Evolutionary conservation across 2,113 vertebrate species (phyloP), one percentile per base, ranked within the genome.

Genomic region (Potamarius usumacintae): DNA sequence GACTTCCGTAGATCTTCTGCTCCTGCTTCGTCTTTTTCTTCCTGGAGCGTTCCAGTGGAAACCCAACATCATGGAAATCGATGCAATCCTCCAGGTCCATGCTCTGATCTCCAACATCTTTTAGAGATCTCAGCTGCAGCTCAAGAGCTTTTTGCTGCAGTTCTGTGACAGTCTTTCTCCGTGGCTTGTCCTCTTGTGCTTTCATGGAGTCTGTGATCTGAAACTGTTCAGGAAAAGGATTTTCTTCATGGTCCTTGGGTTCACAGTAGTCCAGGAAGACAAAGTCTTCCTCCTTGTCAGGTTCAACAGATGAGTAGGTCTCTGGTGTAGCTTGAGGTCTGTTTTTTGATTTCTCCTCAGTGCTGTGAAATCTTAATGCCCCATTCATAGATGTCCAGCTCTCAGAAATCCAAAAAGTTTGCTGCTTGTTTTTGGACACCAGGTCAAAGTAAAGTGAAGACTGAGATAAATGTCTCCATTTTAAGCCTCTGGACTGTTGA

Each of bases 181-280:
- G 34, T 8, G 17, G 9, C 65, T 86, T 87, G 0, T 63, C 63
- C 60, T 30, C 82, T 86, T 12, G 4, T 85, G 83, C 57, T 87
- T 57, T 53, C 27, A 27, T 55, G 53, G 81, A 2, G 34, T 89
- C 82, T 20, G 34, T 69, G 62, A 80, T 58, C 17, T 76, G 63
- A 30, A 88, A 85, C 0, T 67, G 60, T 1, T 65, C 22, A 2
- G 82, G 20, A 5, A 57, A 11, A 3, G 62, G 52, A 71, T 88
- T 25, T 17, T 83, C n/a, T 89, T 87, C 14, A 0, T 67, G 5
- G 55, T 82, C 50, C 83, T 89, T 76, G 88, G 83, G 2, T 52
- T 92, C 94, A 85, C 88, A 85, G 7, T 90, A 93, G 52, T 97
- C 96, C 15, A 87, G 78, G 48, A 97, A 97, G 52, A 96, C 90